Base-by-base conservation (phyloP, 2,113 vertebrate species). In the Stigmatopora nigra region DNA sequence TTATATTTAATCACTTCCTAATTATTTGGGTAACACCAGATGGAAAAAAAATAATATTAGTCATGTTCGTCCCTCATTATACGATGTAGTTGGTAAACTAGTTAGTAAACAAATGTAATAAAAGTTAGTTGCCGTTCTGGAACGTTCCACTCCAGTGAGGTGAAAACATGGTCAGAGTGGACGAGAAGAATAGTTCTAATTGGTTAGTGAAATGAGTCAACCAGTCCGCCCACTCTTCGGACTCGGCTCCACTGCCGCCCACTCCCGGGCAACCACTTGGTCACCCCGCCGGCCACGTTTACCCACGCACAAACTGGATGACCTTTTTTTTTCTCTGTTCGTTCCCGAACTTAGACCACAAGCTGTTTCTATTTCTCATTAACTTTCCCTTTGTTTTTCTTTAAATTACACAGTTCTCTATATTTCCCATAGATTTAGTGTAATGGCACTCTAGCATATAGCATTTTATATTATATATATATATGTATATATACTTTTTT, bases 11-110 rank as follows among this genome's bases (percentile, higher is more conserved):
- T 31, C 2, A 31, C 25, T 31, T 31, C 3, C 87, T 94, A 93
- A 95, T 95, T 93, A 94, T 91, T 88, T 73, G 91, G 89, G 82
- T 90, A 89, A 92, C 87, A 90, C 79, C 94, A 95, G 93, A 94
- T 93, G 93, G 91, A 85, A 84, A 86, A 88, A 90, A 41, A 49
- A 69, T 71, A 15, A 86, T 86, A 91, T 91, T 88, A 91, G 86
- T 85, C 70, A 63, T 64, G 78, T 82, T 67, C 78, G 53, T 80
- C 59, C 70, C 79, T 83, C 72, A 63, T 86, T 82, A 80, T 78
- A 71, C 70, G 70, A 62, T 64, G 78, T 81, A 78, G 66, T 75
- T 72, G 76, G 80, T 83, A 85, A 10, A 63, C 25, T 81, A 78
- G 66, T 75, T 72, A 75, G 80, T 83, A 85, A 82, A 70, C 31